Evolutionary conservation across 2,888 invertebrate species (phyloP).

Genomic region (Noctua comes): DNA sequence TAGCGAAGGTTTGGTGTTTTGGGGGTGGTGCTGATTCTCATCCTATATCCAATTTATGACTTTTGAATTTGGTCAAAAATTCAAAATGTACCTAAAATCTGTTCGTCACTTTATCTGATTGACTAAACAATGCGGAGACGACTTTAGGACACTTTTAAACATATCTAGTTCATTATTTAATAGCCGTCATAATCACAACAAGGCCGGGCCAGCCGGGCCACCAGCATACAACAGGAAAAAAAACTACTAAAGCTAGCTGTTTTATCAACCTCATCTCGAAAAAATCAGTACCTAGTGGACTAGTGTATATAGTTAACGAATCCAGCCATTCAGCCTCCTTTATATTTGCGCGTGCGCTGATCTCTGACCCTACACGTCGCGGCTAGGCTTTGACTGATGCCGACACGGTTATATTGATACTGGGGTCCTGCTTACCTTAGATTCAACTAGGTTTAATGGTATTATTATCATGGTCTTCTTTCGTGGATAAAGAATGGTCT

Average conservation of each 20-base stretch:
- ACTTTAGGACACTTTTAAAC: not conserved
- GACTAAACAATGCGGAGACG: not conserved
- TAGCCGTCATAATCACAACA: not conserved
- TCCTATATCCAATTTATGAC: not conserved
- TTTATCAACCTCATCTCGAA: slow-evolving; percentile 15
- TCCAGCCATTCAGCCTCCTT: slow-evolving; percentile 39
- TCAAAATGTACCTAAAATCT: not conserved
- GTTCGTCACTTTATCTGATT: not conserved
- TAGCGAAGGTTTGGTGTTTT: not conserved
- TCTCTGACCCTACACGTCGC: slow-evolving; percentile 53
- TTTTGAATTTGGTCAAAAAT: not conserved
- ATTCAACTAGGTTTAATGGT: slow-evolving; percentile 23
- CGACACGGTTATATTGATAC: slow-evolving; percentile 48
- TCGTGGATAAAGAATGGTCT: not conserved
- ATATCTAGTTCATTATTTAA: not conserved
- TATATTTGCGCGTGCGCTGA: slow-evolving; percentile 50
- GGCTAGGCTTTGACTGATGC: slow-evolving; percentile 50
- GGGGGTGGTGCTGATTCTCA: not conserved
- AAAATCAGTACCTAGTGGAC: slow-evolving; percentile 27
- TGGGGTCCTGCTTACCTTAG: slow-evolving; percentile 25
- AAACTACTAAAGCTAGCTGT: not conserved
- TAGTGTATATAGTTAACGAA: slow-evolving; percentile 15
- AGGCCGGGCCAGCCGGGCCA: not conserved
- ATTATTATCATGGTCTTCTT: slow-evolving; percentile 7
- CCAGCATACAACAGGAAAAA: not conserved